These are phyloP conservation scores for Achatina immaculata DNA, from an alignment of 1,140 invertebrate genomes.

Conservation along the genomic window DNA sequence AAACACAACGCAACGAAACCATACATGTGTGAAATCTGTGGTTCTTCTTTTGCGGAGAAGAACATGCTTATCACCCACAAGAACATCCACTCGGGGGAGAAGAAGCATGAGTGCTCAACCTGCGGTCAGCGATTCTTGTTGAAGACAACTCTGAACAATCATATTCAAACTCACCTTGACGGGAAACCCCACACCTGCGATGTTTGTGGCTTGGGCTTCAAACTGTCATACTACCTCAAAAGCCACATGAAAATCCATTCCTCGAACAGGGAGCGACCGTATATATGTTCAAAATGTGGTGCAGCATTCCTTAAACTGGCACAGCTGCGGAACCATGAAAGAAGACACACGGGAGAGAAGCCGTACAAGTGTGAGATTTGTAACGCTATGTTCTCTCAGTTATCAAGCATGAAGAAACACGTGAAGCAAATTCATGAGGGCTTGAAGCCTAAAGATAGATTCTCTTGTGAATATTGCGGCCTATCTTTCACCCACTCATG, in stretches of 20 bases:
- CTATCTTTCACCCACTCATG: slow-evolving; percentile 37
- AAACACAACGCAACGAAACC: slow-evolving; percentile 30
- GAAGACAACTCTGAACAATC: slow-evolving; percentile 31
- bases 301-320: slow-evolving; percentile 88
- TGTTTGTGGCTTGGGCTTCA: slow-evolving; percentile 84
- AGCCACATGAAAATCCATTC: slow-evolving; percentile 33
- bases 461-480: slow-evolving; percentile 37
- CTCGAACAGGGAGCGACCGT: neutral
- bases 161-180: slow-evolving; percentile 75
- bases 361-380: slow-evolving; percentile 50
- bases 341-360: slow-evolving; percentile 41
- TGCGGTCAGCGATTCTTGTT: slow-evolving; percentile 86
- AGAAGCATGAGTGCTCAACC: slow-evolving; percentile 71
- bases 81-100: slow-evolving; percentile 71
- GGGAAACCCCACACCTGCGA: slow-evolving; percentile 90
- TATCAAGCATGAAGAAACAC: slow-evolving; percentile 18
- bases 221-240: slow-evolving; percentile 35
- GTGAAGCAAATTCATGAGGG: slow-evolving; percentile 15
- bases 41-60: slow-evolving; percentile 28
- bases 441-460: slow-evolving; percentile 15
- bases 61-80: slow-evolving; percentile 84
- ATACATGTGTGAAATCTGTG: slow-evolving; percentile 36
- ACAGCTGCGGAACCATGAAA: slow-evolving; percentile 72
- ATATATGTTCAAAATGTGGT: slow-evolving; percentile 72
- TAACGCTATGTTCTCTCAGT: slow-evolving; percentile 28